Evolutionary conservation across 2,113 vertebrate genomes (phyloP).

Genomic region (Nannobrachium achirus): DNA sequence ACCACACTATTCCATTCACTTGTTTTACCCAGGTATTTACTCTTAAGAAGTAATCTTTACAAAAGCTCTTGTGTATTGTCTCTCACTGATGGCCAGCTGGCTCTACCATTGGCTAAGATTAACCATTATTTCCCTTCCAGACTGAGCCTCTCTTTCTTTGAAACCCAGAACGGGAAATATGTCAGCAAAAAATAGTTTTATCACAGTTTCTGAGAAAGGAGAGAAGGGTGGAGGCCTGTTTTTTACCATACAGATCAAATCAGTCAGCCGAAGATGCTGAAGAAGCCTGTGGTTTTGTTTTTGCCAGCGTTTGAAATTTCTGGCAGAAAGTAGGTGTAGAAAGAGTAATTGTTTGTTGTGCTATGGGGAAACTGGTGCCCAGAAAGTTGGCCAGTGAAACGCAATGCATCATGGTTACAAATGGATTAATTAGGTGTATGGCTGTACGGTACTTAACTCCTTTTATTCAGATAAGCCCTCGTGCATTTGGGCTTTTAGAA

Average conservation of each 20-base stretch:
- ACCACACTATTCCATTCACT: slow-evolving; percentile 4
- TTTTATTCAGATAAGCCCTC: no score
- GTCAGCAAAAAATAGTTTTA: slow-evolving; percentile 15
- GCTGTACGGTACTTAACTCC: not conserved
- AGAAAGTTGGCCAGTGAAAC: slow-evolving; percentile 39
- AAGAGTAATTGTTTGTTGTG: slow-evolving; percentile 28
- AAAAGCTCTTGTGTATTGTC: slow-evolving; percentile 20
- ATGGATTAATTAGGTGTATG: not conserved
- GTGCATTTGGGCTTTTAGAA: no score
- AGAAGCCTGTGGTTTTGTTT: slow-evolving; percentile 36
- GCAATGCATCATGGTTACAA: slow-evolving; percentile 12
- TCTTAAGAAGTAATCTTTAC: slow-evolving; percentile 3
- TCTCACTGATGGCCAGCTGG: slow-evolving; percentile 25
- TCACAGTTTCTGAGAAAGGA: slow-evolving; percentile 10
- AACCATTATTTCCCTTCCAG: slow-evolving; percentile 37
- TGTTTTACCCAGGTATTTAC: not conserved
- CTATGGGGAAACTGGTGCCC: slow-evolving; percentile 23
- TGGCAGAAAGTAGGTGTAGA: slow-evolving; percentile 44
- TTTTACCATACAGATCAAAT: slow-evolving; percentile 8
- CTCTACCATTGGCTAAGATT: slow-evolving; percentile 31
- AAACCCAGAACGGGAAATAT: slow-evolving; percentile 26
- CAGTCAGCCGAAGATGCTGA: slow-evolving; percentile 30
- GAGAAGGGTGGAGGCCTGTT: slow-evolving; percentile 18
- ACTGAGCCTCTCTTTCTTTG: slow-evolving; percentile 30
- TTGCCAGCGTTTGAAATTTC: slow-evolving; percentile 39